phyloP scores from a whole-genome alignment of 2,888 invertebrate genomes.

The Taphrorychus bicolor region DNA sequence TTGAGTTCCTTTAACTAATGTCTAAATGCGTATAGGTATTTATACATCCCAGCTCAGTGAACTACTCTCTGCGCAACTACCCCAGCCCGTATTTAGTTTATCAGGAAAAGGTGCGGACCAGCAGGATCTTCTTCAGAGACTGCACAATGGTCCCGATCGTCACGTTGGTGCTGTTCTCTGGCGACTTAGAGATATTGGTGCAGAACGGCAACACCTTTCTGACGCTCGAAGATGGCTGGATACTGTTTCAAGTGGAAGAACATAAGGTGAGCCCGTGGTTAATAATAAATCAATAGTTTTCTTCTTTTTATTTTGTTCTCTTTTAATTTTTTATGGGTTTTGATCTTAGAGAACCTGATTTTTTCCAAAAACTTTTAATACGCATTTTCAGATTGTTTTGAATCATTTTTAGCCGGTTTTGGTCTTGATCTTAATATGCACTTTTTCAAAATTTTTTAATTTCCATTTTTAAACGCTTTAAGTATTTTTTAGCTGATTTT shows the following conservation, averaged over 20 bases:
- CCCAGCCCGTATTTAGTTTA: slow-evolving; percentile 80
- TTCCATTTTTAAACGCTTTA: too few relatives aligned
- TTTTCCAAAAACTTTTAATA: too few relatives aligned
- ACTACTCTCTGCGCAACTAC: slow-evolving; percentile 70
- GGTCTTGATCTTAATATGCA: too few relatives aligned
- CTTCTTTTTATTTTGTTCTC: too few relatives aligned
- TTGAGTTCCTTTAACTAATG: too few relatives aligned
- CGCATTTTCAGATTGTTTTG: too few relatives aligned
- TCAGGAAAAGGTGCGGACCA: slow-evolving; percentile 85
- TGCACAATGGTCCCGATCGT: slow-evolving; percentile 81
- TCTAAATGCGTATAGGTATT: slow-evolving; percentile 57
- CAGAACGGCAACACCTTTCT: slow-evolving; percentile 77
- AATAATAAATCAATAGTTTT: too few relatives aligned
- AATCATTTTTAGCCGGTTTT: too few relatives aligned
- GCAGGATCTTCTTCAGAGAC: slow-evolving; percentile 79
- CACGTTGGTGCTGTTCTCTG: slow-evolving; percentile 75
- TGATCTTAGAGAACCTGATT: too few relatives aligned
- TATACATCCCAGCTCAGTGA: slow-evolving; percentile 81
- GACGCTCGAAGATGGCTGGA: slow-evolving; percentile 82
- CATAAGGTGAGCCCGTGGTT: slow-evolving; percentile 72
- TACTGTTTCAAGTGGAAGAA: slow-evolving; percentile 78
- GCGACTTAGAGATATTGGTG: slow-evolving; percentile 75
- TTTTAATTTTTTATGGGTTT: too few relatives aligned
- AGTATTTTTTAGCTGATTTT: too few relatives aligned
- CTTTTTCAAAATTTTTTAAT: too few relatives aligned